Percentiles rank a stretch among this genome's conserved stretches.
These are phyloP conservation scores for Hirundo rustica DNA, from an alignment of 2,797 vertebrate species.

Conservation along the genomic window DNA sequence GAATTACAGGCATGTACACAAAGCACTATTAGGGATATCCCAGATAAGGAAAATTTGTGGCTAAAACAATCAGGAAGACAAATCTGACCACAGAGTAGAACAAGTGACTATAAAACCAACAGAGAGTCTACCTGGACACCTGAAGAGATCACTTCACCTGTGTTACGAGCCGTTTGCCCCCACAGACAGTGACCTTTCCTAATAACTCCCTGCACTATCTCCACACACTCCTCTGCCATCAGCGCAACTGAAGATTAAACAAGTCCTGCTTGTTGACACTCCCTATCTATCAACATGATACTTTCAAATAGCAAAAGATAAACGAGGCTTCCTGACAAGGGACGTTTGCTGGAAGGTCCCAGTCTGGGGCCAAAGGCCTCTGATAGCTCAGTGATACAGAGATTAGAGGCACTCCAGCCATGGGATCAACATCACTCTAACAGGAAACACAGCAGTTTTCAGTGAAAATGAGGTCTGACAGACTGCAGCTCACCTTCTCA, in stretches of 20 bases:
- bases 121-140: background rate
- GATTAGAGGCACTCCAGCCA: background rate
- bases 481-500: background rate
- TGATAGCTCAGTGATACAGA: accelerated
- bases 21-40: background rate
- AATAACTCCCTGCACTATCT: background rate
- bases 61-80: background rate
- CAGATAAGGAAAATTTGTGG: accelerated
- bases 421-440: background rate
- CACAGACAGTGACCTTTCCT: background rate
- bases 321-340: background rate
- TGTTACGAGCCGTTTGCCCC: background rate
- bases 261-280: background rate
- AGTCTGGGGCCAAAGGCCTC: background rate
- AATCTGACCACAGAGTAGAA: background rate
- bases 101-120: accelerated
- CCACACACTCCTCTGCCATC: background rate
- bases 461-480: background rate
- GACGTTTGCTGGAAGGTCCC: background rate
- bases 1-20: background rate
- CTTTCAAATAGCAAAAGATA: background rate
- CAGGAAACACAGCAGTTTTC: accelerated
- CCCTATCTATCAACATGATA: background rate
- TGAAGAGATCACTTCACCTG: background rate
- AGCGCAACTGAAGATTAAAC: background rate